Percentiles rank a stretch among this genome's conserved stretches.
Conservation (phyloP, 2,797 vertebrate genomes). For the Eleutherodactylus coqui region DNA sequence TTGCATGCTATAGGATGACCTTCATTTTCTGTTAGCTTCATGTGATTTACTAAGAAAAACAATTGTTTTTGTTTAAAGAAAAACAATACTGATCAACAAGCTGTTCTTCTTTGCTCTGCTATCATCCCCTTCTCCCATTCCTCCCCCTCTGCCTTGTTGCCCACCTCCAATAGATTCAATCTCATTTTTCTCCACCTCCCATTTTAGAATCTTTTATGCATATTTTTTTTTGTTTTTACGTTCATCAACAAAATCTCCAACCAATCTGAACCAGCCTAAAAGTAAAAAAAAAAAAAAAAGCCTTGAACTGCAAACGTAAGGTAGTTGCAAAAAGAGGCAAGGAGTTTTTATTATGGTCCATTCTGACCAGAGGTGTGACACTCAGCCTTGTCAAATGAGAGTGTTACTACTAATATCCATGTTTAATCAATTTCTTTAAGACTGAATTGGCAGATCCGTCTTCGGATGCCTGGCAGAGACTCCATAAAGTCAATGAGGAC, state of each 20-base stretch:
- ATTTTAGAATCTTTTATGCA: conserved; percentile 15
- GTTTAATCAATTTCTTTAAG: conserved; percentile 98
- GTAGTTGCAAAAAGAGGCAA: conserved; percentile 67
- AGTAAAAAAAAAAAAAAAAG: conserved; percentile 25
- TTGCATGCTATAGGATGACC: conserved; percentile 31
- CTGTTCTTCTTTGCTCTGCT: background rate
- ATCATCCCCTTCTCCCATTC: background rate
- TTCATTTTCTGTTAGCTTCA: conserved; percentile 15
- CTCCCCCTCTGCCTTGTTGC: background rate
- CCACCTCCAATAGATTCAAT: background rate
- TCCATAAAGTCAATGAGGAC: conserved; percentile 91
- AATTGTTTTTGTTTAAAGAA: conserved; percentile 51
- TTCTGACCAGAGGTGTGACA: conserved; percentile 90
- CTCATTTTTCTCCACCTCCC: conserved; percentile 4
- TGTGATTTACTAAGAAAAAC: conserved; percentile 29
- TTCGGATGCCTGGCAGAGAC: conserved; percentile 88
- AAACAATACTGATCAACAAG: conserved; percentile 49
- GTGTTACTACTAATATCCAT: conserved; percentile 91
- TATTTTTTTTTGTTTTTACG: conserved; percentile 55
- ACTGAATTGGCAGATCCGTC: conserved; percentile 85
- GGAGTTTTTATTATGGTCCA: conserved; percentile 73
- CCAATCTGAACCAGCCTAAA: conserved; percentile 66
- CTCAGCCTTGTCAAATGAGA: conserved; percentile 81
- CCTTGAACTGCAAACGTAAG: conserved; percentile 70
- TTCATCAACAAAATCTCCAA: conserved; percentile 62